A percentile compares a stretch with the other conserved stretches of the same genome.
phyloP scores from a whole-genome alignment of 2,888 invertebrate species.

The Thymelicus acteon region DNA sequence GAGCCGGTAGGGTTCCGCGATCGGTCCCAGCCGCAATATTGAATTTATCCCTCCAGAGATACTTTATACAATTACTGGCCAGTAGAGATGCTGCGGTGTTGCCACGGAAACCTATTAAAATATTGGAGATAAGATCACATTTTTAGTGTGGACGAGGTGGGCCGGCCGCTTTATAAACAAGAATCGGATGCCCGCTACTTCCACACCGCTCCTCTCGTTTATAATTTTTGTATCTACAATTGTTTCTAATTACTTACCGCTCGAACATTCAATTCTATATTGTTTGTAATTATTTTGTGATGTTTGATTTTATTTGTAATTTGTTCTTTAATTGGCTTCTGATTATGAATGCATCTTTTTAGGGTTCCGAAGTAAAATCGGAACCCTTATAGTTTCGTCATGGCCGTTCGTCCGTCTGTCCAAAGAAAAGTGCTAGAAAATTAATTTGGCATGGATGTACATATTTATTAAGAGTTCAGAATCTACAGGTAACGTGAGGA shows the following conservation, averaged over 20 bases:
- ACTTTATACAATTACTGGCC: conserved; percentile 72
- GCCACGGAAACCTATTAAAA: conserved; percentile 83
- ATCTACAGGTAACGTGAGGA: no score
- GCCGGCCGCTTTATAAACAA: conserved; percentile 75
- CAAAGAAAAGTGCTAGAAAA: no score
- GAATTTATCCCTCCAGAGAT: conserved; percentile 70
- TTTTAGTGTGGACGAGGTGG: conserved; percentile 79
- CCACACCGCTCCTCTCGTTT: conserved; percentile 65
- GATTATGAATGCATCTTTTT: conserved; percentile 61
- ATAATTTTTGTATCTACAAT: conserved; percentile 78
- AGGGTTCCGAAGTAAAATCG: no score
- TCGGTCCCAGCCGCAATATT: conserved; percentile 64
- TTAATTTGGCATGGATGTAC: no score
- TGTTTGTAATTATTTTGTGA: conserved; percentile 73
- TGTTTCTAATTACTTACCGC: conserved; percentile 80
- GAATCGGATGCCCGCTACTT: conserved; percentile 71
- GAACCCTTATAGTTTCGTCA: no score
- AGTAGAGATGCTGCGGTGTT: conserved; percentile 75
- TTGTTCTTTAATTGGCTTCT: conserved; percentile 77
- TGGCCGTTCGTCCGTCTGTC: no score
- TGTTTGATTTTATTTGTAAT: conserved; percentile 75
- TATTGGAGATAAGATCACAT: conserved; percentile 81
- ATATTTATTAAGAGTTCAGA: no score
- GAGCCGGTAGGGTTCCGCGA: conserved; percentile 58
- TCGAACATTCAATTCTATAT: conserved; percentile 79